Base-by-base conservation (phyloP, 2,888 invertebrate genomes). In the Spilosoma lubricipeda region DNA sequence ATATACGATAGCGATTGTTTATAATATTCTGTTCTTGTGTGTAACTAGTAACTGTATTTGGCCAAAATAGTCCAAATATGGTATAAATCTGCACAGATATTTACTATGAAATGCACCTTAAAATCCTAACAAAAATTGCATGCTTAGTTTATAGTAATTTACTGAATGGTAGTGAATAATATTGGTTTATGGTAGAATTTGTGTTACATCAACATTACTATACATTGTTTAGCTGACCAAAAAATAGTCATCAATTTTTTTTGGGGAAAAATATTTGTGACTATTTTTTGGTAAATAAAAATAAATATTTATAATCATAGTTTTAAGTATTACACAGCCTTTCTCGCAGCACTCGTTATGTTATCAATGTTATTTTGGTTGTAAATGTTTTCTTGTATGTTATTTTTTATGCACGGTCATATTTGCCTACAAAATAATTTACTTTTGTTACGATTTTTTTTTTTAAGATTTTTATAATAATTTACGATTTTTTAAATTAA, bases 151-250 rank as follows among this genome's bases (percentile, higher is more conserved):
- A 39, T n/a, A 59, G 27, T 70, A 59, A 68, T 73, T 2, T 63
- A 65, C 59, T 27, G 72, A 75, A 72, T 75, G 72, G 70, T 72
- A 70, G 67, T 64, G 52, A 64, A 23, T 64, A 66, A 74, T 52
- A 15, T 8, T 77, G 71, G 74, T 73, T 13, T 48, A 78, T 52
- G 45, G 84, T 83, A 82, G 82, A 84, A 74, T 82, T 84, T 80
- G 76, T 83, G 83, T 84, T 83, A 73, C 67, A 80, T 77, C 76
- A 27, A 33, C 59, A 71, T 81, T 75, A 48, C 74, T 74, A 75
- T 77, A 78, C 5, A 33, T 33, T 33, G 33, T 33, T 33, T 33
- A 3, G 1, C 33, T 75, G 70, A 56, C n/a, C 65, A 68, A n/a
- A 15, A 30, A 63, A 70, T 27, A 59, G 0, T 42, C 18, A 30